Percentiles rank a stretch among this genome's conserved stretches.
Conservation (phyloP, 1,140 invertebrate species). For the Psilanteris sp. region DNA sequence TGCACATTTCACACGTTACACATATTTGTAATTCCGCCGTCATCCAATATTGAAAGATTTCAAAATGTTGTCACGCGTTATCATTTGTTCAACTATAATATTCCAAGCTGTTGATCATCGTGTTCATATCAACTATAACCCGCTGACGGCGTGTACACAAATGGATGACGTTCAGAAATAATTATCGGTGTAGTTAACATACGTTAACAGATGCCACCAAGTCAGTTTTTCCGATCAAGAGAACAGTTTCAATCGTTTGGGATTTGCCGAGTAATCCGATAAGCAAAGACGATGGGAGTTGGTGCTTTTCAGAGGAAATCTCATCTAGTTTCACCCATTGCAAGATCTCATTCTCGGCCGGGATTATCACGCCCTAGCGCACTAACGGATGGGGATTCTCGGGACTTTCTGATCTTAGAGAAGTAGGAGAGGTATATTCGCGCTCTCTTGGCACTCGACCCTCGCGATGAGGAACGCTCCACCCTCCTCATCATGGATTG, state of each 20-base stretch:
- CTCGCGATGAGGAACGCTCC: conserved; percentile 47
- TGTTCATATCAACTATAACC: too few relatives aligned
- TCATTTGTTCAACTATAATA: too few relatives aligned
- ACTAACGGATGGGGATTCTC: conserved; percentile 68
- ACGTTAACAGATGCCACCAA: conserved; percentile 57
- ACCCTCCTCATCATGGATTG: conserved; percentile 44
- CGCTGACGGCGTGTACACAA: too few relatives aligned
- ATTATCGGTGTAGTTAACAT: conserved; percentile 47
- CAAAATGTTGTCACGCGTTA: too few relatives aligned
- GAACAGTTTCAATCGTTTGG: conserved; percentile 72
- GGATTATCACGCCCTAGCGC: conserved; percentile 76
- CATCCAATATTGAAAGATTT: too few relatives aligned
- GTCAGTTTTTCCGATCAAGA: conserved; percentile 54
- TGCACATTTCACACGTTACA: too few relatives aligned
- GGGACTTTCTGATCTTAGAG: conserved; percentile 45
- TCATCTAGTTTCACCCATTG: conserved; percentile 68
- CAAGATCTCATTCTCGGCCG: conserved; percentile 69
- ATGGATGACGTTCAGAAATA: too few relatives aligned
- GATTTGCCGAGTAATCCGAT: conserved; percentile 72
- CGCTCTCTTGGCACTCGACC: conserved; percentile 42
- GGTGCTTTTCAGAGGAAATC: conserved; percentile 72
- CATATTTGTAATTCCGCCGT: too few relatives aligned
- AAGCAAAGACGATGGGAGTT: conserved; percentile 69
- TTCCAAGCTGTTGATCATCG: too few relatives aligned
- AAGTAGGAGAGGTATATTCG: conserved; percentile 29